These are phyloP conservation scores for Sander vitreus DNA, from an alignment of 2,113 vertebrate genomes.

Conservation along the genomic window DNA sequence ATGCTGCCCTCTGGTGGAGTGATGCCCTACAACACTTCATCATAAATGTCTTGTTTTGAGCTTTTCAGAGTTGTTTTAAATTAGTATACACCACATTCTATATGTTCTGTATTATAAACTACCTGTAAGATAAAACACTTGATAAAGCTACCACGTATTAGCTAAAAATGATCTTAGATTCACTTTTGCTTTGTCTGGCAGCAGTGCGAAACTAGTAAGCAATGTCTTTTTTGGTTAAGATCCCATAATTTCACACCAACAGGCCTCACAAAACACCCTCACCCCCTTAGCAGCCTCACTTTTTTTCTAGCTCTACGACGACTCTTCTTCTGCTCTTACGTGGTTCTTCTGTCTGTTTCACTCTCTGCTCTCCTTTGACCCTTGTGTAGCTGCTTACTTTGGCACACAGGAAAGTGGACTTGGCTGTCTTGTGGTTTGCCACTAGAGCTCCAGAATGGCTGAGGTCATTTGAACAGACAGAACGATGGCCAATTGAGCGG, in stretches of 20 bases:
- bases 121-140: neutral
- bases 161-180: neutral
- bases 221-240: neutral
- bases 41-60: neutral
- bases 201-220: neutral
- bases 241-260: neutral
- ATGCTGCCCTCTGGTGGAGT: conserved; percentile 55
- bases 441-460: conserved; percentile 32
- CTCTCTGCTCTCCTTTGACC: conserved; percentile 12
- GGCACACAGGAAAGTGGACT: conserved; percentile 37
- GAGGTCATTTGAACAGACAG: conserved; percentile 40
- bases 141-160: neutral
- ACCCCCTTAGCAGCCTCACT: neutral
- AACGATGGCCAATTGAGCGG: conserved; percentile 6
- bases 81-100: neutral
- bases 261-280: neutral
- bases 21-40: neutral
- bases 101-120: neutral
- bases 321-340: neutral
- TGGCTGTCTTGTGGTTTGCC: conserved; percentile 25
- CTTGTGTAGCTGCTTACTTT: conserved; percentile 29
- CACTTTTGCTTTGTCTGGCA: neutral
- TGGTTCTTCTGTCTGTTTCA: neutral
- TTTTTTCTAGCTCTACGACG: neutral
- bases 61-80: neutral